Conservation (phyloP, 2,113 vertebrate genomes). For the Grantiella picta region DNA sequence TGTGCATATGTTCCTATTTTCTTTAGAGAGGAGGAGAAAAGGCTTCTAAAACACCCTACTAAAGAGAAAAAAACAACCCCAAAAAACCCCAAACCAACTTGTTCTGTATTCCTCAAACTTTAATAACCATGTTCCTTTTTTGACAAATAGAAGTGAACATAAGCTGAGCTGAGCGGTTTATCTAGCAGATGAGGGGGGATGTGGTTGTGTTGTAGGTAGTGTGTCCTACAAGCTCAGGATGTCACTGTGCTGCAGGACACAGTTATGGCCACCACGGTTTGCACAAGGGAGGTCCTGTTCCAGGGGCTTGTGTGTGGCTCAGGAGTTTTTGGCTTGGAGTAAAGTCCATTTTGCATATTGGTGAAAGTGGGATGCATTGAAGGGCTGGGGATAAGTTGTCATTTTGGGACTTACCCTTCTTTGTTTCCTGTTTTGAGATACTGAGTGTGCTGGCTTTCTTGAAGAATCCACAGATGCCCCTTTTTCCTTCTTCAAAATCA, state of each 20-base stretch:
- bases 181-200: neutral
- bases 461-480: slow-evolving; percentile 78
- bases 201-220: neutral
- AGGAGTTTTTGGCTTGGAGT: neutral
- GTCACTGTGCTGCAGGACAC: neutral
- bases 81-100: neutral
- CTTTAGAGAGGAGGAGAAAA: neutral
- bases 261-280: neutral
- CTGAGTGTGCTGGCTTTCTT: slow-evolving; percentile 78
- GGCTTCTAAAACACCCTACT: neutral
- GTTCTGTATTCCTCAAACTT: neutral
- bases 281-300: neutral
- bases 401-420: slow-evolving; percentile 77
- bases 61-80: neutral
- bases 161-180: neutral
- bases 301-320: neutral
- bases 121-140: neutral
- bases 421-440: slow-evolving; percentile 76
- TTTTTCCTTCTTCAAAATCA: slow-evolving; percentile 74
- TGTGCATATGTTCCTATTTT: neutral
- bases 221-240: neutral
- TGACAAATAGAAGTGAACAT: neutral
- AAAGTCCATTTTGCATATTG: neutral
- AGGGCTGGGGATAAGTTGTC: neutral
- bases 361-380: neutral